Base-by-base conservation (phyloP, 2,113 vertebrate species). In the Pterocles gutturalis region DNA sequence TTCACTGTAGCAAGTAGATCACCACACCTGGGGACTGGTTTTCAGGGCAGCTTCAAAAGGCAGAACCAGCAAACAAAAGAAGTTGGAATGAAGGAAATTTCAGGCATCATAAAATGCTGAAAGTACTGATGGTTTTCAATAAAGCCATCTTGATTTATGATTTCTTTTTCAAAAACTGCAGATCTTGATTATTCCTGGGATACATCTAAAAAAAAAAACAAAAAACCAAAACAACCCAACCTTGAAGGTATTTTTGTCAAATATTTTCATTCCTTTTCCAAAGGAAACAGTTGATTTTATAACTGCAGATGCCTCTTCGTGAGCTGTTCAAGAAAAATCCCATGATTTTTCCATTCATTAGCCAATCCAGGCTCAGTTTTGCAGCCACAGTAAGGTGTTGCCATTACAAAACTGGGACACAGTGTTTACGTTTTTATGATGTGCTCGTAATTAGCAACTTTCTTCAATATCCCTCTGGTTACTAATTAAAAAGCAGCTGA, bases 281-380 rank as follows among this genome's bases (percentile, higher is more conserved):
- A 67, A 92, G 92, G 86, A 97, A 97, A 97, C 92, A 83, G 90
- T 93, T 93, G 89, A 79, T 89, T 96, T 97, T 97, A 92, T 92
- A 97, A 95, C 72, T 49, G 83, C 94, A 95, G 61, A 92, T 93
- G 80, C 89, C 86, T 87, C 86, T 67, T 87, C 13, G 0, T 97
- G 90, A 95, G 95, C 89, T 91, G 86, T 90, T 93, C 77, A 79
- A 76, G 83, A 92, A 92, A 89, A 93, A 95, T 92, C 65, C 91
- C 80, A 64, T 79, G 66, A 58, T 96, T 97, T 96, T 97, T 93
- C 96, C 95, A 69, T 49, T 84, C 83, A 41, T 92, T 54, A 84
- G 28, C 83, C 89, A 93, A 54, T 24, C 86, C 87, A 92, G 77
- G 38, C 89, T 82, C 73, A 4, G 53, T 82, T 70, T n/a, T 21